A percentile compares a stretch with the other conserved stretches of the same genome.
Evolutionary conservation across 1,140 invertebrate genomes (phyloP).

Genomic region (Geopemphigus sp.): DNA sequence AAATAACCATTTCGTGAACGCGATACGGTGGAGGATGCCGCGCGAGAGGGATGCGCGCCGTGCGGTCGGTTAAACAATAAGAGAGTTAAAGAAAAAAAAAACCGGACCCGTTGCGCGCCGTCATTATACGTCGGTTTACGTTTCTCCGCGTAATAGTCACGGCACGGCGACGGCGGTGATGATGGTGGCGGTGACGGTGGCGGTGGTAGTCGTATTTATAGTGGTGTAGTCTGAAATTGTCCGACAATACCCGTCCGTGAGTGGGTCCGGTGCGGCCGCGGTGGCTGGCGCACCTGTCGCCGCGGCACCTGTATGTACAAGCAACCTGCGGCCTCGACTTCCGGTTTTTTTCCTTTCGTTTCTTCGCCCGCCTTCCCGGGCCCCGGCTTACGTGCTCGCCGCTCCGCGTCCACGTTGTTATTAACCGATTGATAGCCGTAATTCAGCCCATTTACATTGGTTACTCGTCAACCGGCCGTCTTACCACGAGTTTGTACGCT

Average conservation of each 20-base stretch:
- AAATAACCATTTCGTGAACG: no score
- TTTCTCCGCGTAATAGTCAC: background rate
- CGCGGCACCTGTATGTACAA: slow-evolving; percentile 10
- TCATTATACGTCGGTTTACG: slow-evolving; percentile 8
- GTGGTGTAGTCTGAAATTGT: background rate
- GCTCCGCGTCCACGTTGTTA: no score
- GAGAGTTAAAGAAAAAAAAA: background rate
- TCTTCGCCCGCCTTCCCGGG: background rate
- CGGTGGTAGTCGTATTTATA: no score
- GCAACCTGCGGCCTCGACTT: slow-evolving; percentile 41
- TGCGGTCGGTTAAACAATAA: no score
- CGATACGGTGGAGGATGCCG: no score
- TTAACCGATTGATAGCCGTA: slow-evolving; percentile 26
- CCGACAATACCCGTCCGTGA: background rate
- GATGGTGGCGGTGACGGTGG: no score
- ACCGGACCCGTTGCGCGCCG: slow-evolving; percentile 27
- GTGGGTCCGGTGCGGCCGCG: background rate
- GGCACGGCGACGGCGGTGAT: no score
- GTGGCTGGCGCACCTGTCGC: slow-evolving; percentile 39
- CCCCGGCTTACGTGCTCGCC: background rate
- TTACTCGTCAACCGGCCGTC: background rate
- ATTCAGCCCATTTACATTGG: background rate
- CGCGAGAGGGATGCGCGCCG: background rate
- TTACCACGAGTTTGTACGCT: slow-evolving; percentile 3
- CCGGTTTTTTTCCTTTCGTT: slow-evolving; percentile 19